Conservation (phyloP, 1,140 invertebrate genomes). For the Pseudoatta argentina region DNA sequence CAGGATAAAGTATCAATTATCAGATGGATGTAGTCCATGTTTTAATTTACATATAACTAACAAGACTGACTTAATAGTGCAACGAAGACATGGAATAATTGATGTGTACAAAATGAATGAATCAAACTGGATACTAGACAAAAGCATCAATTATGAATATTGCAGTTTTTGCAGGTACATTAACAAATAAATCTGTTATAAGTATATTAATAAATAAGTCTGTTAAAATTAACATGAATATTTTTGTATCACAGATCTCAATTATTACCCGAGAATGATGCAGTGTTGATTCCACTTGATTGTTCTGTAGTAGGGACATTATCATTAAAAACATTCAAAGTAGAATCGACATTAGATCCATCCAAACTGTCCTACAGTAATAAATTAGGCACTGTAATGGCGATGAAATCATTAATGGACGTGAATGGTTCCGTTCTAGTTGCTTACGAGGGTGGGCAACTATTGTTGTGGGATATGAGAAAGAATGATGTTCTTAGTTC, state of each 20-base stretch:
- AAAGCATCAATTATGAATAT: conserved; percentile 87
- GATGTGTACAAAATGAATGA: conserved; percentile 89
- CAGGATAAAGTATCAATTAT: conserved; percentile 87
- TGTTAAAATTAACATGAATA: conserved; percentile 7
- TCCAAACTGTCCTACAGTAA: conserved; percentile 79
- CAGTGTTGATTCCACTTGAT: conserved; percentile 89
- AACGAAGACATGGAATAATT: conserved; percentile 90
- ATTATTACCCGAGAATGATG: conserved; percentile 87
- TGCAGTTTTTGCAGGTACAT: conserved; percentile 88
- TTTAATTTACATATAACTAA: conserved; percentile 87
- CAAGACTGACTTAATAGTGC: conserved; percentile 88
- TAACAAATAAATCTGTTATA: conserved; percentile 73
- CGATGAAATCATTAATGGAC: conserved; percentile 88
- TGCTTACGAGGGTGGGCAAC: conserved; percentile 89
- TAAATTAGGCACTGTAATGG: conserved; percentile 89
- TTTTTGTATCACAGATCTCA: conserved; percentile 82
- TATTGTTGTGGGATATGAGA: conserved; percentile 90
- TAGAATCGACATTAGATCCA: conserved; percentile 84
- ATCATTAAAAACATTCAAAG: conserved; percentile 87
- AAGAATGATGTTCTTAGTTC: conserved; percentile 87
- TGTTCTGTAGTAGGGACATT: conserved; percentile 89
- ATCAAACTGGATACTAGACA: conserved; percentile 87
- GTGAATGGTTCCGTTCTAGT: conserved; percentile 87
- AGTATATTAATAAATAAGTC: conserved; percentile 58
- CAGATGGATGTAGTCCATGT: conserved; percentile 87